Percentiles rank a stretch among this genome's conserved stretches.
phyloP scores from a whole-genome alignment of 2,888 invertebrate species.

The Anarsia innoxiella region DNA sequence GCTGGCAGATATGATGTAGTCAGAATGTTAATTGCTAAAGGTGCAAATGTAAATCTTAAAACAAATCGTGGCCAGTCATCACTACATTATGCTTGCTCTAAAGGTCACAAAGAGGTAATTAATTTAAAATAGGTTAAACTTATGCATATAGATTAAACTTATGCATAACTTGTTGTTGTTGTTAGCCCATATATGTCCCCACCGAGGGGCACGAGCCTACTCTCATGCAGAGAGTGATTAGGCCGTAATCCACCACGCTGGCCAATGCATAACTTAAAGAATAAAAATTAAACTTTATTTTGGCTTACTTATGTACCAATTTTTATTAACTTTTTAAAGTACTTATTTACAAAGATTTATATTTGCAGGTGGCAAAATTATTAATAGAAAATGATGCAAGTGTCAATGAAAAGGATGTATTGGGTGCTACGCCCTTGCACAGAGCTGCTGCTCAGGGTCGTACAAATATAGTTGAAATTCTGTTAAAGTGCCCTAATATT shows the following conservation, averaged over 20 bases:
- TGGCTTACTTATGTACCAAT: too few species aligned
- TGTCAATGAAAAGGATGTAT: constrained; percentile 79
- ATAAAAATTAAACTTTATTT: too few species aligned
- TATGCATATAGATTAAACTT: too few species aligned
- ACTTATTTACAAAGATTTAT: too few species aligned
- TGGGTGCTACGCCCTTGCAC: constrained; percentile 85
- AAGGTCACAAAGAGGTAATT: constrained; percentile 82
- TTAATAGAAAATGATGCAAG: constrained; percentile 81
- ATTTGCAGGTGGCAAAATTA: constrained; percentile 77
- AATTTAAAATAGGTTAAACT: too few species aligned
- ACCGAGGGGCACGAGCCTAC: too few species aligned
- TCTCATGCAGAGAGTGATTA: too few species aligned
- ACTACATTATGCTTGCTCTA: constrained; percentile 90
- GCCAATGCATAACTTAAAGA: too few species aligned
- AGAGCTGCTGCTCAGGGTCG: constrained; percentile 87
- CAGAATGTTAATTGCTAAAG: constrained; percentile 77
- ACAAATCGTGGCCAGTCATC: constrained; percentile 85
- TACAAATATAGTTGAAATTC: constrained; percentile 77
- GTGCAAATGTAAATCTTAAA: constrained; percentile 83
- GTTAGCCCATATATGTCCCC: too few species aligned
- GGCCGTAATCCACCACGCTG: too few species aligned
- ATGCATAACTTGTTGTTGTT: too few species aligned
- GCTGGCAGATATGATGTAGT: constrained; percentile 84
- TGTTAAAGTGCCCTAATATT: constrained; percentile 73
- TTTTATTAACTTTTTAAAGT: not conserved